These are phyloP conservation scores for Corydoras maculifer DNA, from an alignment of 2,113 vertebrate species.

Conservation along the genomic window DNA sequence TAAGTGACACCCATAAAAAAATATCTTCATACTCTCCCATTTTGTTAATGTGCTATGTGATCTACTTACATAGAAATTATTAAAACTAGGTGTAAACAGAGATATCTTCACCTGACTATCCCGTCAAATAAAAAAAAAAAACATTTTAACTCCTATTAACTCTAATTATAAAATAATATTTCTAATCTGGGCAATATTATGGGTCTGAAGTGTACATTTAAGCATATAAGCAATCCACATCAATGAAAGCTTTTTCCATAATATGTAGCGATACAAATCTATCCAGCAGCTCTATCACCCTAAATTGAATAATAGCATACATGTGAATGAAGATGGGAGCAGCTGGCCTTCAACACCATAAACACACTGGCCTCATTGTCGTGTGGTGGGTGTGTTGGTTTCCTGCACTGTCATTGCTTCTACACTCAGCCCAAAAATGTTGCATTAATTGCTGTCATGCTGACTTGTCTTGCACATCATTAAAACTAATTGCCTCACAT, in stretches of 20 bases:
- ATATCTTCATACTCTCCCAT: neutral
- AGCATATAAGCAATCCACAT: neutral
- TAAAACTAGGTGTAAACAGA: too few relatives aligned
- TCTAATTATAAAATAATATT: too few relatives aligned
- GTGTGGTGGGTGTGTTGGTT: conserved; percentile 20
- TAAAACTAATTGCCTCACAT: conserved; percentile 74
- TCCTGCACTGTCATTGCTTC: conserved; percentile 42
- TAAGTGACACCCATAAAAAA: neutral
- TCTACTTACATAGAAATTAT: too few relatives aligned
- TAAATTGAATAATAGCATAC: neutral
- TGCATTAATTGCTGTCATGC: conserved; percentile 67
- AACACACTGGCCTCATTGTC: conserved; percentile 7
- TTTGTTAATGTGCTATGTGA: neutral
- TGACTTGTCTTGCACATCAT: conserved; percentile 69
- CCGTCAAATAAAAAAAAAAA: too few relatives aligned
- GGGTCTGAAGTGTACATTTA: neutral
- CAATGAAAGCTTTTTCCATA: neutral
- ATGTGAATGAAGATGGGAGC: conserved; percentile 15
- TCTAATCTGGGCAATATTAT: too few relatives aligned
- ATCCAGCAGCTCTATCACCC: neutral
- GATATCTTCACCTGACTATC: too few relatives aligned
- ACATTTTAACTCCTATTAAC: too few relatives aligned
- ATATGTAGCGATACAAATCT: neutral
- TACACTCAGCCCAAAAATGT: conserved; percentile 57
- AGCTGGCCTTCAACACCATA: conserved; percentile 5